Evolutionary conservation across 2,797 vertebrate genomes (phyloP).

Genomic region (Centropyge bicolor): DNA sequence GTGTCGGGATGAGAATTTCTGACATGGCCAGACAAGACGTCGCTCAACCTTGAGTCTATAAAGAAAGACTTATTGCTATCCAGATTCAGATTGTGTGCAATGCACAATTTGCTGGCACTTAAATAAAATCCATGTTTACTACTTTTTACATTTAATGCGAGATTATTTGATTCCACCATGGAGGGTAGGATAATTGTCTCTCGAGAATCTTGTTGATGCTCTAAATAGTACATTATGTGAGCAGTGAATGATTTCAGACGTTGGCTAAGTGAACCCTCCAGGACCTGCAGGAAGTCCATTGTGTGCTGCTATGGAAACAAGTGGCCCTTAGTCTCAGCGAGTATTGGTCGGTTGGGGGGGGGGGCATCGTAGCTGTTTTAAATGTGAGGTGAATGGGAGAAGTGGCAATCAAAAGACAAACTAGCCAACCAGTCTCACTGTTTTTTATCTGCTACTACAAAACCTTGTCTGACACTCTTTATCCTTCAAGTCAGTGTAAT

Average conservation of each 20-base stretch:
- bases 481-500: not conserved
- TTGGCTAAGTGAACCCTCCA: conserved; percentile 18
- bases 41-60: not conserved
- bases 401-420: conserved; percentile 29
- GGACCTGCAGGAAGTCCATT: conserved; percentile 32
- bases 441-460: conserved; percentile 7
- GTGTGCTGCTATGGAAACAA: conserved; percentile 64
- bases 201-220: not conserved
- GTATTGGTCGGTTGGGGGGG: conserved; percentile 18
- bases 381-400: conserved; percentile 50
- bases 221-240: not conserved
- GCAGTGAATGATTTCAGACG: conserved; percentile 20
- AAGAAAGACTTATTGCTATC: not conserved
- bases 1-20: not conserved
- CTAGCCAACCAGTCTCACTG: not conserved
- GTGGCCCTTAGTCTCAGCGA: conserved; percentile 17
- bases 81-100: not conserved
- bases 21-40: too few species aligned
- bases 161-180: not conserved
- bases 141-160: not conserved
- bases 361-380: conserved; percentile 33
- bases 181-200: not conserved
- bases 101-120: not conserved
- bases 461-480: conserved; percentile 11
- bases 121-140: not conserved